Evolutionary conservation across 2,797 vertebrate genomes (phyloP), one percentile per base, ranked within the genome.

Genomic region (Eleutherodactylus coqui): DNA sequence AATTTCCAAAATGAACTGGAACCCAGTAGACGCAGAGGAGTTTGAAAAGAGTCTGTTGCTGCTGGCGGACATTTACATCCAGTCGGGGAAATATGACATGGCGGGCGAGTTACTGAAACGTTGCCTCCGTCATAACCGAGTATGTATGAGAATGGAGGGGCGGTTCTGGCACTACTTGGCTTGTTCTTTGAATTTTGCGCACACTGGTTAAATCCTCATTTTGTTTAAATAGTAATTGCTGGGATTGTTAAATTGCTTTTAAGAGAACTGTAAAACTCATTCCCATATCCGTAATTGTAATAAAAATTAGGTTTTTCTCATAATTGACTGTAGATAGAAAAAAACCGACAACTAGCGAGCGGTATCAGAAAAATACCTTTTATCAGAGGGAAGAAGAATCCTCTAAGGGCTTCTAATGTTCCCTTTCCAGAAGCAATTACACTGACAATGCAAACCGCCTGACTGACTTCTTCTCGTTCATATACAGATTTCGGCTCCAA

Each of bases 31-130:
- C 88, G 97, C 97, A 0, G 98, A 99, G 32, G 98, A 99, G 89
- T 98, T 99, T 89, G 98, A 99, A 91, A 99, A 98, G 93, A 98
- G 97, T 92, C 99, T 98, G 97, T 93, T 99, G 86, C 95, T 99
- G 13, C 95, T 99, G 91, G 97, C 98, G 49, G 98, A 99, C 91
- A 97, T 98, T 91, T 99, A 99, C 91, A 98, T 99, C 92, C 96
- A 99, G 64, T 98, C 97, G 5, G 96, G 96, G 89, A 99, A 99
- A 93, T 98, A 97, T 0, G 97, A 99, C 93, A 96, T 97, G 96
- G 98, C 97, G 0, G 95, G 94, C 62, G 98, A 99, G 87, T 94
- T 99, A 7, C 85, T 99, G 41, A 98, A 96, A 89, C 94, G 96
- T 55, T 98, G 97, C 87, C 95, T 98, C 70, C 95, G 95, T 83